Evolutionary conservation across 2,797 vertebrate genomes (phyloP).

Genomic region (Mastacembelus armatus): DNA sequence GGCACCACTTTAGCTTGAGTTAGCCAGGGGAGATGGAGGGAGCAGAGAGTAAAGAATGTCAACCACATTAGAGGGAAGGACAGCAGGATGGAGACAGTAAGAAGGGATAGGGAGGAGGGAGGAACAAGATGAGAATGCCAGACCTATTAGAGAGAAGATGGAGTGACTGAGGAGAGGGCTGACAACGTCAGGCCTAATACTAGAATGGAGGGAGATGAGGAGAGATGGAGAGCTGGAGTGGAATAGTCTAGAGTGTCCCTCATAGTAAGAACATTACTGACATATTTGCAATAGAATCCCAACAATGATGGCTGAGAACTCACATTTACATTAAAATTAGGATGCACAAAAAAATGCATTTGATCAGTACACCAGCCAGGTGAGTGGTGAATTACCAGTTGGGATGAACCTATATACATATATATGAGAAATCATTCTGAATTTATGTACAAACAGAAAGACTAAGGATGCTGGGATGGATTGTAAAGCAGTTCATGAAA

Average conservation of each 20-base stretch:
- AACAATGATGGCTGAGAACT: conserved; percentile 12
- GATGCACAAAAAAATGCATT: background rate
- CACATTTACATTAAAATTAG: background rate
- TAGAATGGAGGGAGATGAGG: conserved; percentile 9
- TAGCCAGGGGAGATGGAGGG: conserved; percentile 49
- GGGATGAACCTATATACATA: no score
- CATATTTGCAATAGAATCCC: conserved; percentile 31
- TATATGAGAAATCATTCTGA: background rate
- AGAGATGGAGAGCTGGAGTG: conserved; percentile 27
- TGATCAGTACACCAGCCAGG: no score
- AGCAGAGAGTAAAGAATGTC: conserved; percentile 67
- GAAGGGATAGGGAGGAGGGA: conserved; percentile 32
- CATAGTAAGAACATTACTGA: conserved; percentile 19
- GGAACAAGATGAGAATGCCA: conserved; percentile 62
- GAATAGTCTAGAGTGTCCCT: conserved; percentile 34
- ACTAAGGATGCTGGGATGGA: background rate
- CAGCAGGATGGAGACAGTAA: conserved; percentile 48
- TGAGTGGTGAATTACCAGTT: no score
- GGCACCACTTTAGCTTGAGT: conserved; percentile 65
- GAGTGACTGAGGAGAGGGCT: conserved; percentile 47
- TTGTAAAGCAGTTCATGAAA: background rate
- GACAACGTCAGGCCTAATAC: conserved; percentile 51
- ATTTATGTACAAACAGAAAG: background rate
- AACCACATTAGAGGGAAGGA: conserved; percentile 65
- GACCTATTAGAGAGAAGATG: conserved; percentile 61